Evolutionary conservation across 2,888 invertebrate species (phyloP).

Genomic region (Cosmorhoe ocellata): DNA sequence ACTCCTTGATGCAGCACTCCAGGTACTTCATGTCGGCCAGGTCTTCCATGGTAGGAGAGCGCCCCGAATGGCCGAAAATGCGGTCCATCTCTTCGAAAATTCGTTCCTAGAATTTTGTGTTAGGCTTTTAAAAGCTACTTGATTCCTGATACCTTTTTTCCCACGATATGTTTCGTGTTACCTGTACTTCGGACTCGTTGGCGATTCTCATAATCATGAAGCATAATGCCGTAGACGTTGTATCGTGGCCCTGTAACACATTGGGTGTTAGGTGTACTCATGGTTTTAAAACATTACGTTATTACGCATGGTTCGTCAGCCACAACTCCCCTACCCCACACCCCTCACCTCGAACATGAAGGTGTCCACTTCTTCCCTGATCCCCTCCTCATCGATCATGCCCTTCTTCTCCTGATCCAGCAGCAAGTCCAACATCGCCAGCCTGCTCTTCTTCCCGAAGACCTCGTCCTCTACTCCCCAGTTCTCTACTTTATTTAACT

Average conservation of each 20-base stretch:
- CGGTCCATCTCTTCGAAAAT: slow-evolving; percentile 32
- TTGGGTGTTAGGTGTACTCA: no score
- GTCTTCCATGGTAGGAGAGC: slow-evolving; percentile 81
- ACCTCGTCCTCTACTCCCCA: slow-evolving; percentile 31
- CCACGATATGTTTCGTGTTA: slow-evolving; percentile 20
- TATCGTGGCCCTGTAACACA: slow-evolving; percentile 69
- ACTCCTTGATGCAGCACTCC: slow-evolving; percentile 86
- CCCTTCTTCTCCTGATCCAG: slow-evolving; percentile 81
- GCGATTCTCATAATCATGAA: slow-evolving; percentile 67
- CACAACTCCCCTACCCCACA: no score
- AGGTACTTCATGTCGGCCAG: slow-evolving; percentile 83
- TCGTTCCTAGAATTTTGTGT: slow-evolving; percentile 1
- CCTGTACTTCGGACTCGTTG: slow-evolving; percentile 69
- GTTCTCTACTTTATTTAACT: slow-evolving; percentile 24
- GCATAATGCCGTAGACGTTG: slow-evolving; percentile 59
- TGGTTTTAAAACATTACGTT: no score
- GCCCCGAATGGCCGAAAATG: slow-evolving; percentile 81
- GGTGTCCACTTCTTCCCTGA: slow-evolving; percentile 87
- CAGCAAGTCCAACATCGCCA: slow-evolving; percentile 85
- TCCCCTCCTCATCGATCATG: slow-evolving; percentile 79
- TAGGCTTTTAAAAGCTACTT: no score
- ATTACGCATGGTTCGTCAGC: no score
- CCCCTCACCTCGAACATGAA: slow-evolving; percentile 85
- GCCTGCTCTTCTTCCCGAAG: slow-evolving; percentile 66
- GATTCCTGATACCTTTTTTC: no score